Percentiles rank a stretch among this genome's conserved stretches.
Conservation (phyloP, 1,140 invertebrate genomes). For the Cherax destructor region DNA sequence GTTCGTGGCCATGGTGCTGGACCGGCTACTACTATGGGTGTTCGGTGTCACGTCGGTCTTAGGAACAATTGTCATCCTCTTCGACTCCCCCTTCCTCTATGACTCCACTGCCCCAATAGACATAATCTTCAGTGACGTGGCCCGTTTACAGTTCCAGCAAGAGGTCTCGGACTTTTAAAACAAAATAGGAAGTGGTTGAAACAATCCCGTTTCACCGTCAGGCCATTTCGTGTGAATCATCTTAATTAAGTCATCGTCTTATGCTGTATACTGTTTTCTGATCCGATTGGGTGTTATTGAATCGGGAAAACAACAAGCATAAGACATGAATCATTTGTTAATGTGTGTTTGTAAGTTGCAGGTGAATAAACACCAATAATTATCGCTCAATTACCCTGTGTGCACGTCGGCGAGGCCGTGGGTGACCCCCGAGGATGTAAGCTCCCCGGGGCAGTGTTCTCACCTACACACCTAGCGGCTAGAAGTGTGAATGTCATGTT, state of each 20-base stretch:
- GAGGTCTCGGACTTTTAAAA: constrained; percentile 34
- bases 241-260: background rate
- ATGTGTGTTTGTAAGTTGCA: background rate
- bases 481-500: background rate
- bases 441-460: background rate
- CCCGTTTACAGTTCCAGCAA: constrained; percentile 73
- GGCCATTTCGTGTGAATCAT: too few species aligned
- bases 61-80: constrained; percentile 90
- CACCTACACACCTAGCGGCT: background rate
- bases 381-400: background rate
- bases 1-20: constrained; percentile 99
- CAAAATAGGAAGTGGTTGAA: background rate
- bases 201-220: too few species aligned
- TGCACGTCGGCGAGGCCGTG: background rate
- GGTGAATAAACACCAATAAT: background rate
- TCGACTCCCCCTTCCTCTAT: constrained; percentile 92
- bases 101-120: constrained; percentile 93
- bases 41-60: constrained; percentile 88
- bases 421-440: background rate
- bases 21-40: constrained; percentile 96
- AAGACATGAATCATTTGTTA: background rate
- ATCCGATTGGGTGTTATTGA: background rate
- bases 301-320: too few species aligned
- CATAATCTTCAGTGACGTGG: constrained; percentile 86
- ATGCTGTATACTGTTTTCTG: background rate